Evolutionary conservation across 2,888 invertebrate genomes (phyloP).

Genomic region (Calliopum simillimum): DNA sequence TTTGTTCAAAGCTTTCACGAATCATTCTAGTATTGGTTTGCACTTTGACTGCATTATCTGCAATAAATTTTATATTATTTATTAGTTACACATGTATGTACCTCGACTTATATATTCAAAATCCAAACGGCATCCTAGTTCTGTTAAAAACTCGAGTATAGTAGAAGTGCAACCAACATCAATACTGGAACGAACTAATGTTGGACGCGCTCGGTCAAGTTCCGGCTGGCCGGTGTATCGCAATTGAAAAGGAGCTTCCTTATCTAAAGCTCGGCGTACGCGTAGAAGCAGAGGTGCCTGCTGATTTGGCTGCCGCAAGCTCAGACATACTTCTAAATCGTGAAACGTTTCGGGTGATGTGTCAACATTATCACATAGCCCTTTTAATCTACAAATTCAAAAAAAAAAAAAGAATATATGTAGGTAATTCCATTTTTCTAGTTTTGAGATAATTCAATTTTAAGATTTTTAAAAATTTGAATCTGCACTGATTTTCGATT

Average conservation of each 20-base stretch:
- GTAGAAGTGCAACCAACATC: conserved; percentile 93
- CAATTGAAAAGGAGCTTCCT: conserved; percentile 79
- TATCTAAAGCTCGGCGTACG: conserved; percentile 85
- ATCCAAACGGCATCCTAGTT: conserved; percentile 90
- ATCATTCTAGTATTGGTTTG: too few relatives aligned
- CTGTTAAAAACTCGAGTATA: conserved; percentile 90
- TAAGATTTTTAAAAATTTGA: too few relatives aligned
- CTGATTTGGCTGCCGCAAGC: conserved; percentile 77
- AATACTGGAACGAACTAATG: conserved; percentile 90
- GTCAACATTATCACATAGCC: conserved; percentile 93
- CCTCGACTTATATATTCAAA: conserved; percentile 95
- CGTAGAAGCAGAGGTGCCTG: conserved; percentile 79
- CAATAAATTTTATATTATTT: too few relatives aligned
- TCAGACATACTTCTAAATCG: conserved; percentile 93
- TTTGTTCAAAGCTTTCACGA: too few relatives aligned
- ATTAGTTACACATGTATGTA: too few relatives aligned
- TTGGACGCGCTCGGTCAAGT: conserved; percentile 87
- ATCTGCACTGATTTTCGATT: too few relatives aligned
- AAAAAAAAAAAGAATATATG: too few relatives aligned
- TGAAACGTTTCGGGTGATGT: conserved; percentile 91
- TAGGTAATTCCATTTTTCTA: too few relatives aligned
- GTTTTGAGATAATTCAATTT: too few relatives aligned
- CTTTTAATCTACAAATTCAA: conserved; percentile 76
- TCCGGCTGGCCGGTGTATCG: conserved; percentile 94
- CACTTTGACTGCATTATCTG: too few relatives aligned